Base-by-base conservation (phyloP, 2,797 vertebrate species). In the Macroramphosus scolopax region DNA sequence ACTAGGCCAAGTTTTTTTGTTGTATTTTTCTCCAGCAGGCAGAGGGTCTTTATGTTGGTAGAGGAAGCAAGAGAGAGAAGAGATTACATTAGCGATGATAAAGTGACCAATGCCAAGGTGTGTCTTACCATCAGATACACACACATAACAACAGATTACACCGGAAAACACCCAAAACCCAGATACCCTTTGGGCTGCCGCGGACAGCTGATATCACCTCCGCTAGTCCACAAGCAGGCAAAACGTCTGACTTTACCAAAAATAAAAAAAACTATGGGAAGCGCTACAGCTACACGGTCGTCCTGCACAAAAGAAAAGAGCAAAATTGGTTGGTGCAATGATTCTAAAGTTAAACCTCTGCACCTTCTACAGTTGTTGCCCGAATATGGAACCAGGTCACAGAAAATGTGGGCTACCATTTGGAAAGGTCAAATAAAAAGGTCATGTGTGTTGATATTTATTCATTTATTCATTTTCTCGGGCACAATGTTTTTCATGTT, bases 11-110 rank as follows among this genome's bases (percentile, higher is more conserved):
- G 47, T 40, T 56, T 46, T 49, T 48, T 55, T 41, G 49, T 61
- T 74, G 35, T 57, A 54, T 56, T 73, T 75, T 54, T 51, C 57
- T 80, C 58, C 51, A 66, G 64, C 46, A n/a, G 59, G 43, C 59
- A 45, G 38, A 1, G 10, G 47, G 25, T 61, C 57, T 72, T 80
- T 66, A 61, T 74, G 58, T 68, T 75, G 47, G 57, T 49, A 34
- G 50, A 68, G 64, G 63, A 76, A 49, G 55, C 44, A 54, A 26
- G 39, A 61, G 57, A 34, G n/a, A n/a, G n/a, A 7, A 26, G 38
- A 71, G 73, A 81, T 75, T 67, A 66, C 68, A 77, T 69, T 73
- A 64, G 73, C 60, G 32, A 62, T 78, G 80, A 84, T 80, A 74
- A 80, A 80, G 68, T 70, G 69, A 65, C 72, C 71, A 45, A 36